These are phyloP conservation scores for Nannoperca obscura DNA, from an alignment of 2,797 vertebrate species.

Conservation along the genomic window DNA sequence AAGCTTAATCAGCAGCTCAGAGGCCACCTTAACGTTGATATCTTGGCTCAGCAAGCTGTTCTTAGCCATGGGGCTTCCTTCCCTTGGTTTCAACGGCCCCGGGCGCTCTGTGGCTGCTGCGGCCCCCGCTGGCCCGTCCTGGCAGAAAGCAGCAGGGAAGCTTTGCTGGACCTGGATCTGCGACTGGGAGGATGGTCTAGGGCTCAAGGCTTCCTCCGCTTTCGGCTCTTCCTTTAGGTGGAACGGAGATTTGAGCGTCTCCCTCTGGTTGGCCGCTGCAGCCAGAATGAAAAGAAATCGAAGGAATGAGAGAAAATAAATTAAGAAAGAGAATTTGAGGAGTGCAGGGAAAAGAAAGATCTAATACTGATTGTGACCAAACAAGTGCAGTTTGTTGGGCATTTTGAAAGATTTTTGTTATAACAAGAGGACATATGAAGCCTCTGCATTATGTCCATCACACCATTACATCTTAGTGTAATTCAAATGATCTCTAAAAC, in stretches of 20 bases:
- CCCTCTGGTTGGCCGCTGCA: constrained; percentile 98
- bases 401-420: constrained; percentile 4
- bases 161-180: constrained; percentile 81
- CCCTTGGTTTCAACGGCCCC: constrained; percentile 85
- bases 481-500: neutral
- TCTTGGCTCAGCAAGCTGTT: constrained; percentile 91
- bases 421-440: neutral
- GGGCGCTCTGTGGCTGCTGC: constrained; percentile 74
- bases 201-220: constrained; percentile 88
- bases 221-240: constrained; percentile 96
- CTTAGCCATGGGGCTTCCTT: constrained; percentile 85
- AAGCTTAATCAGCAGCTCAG: constrained; percentile 98
- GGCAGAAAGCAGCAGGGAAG: constrained; percentile 86
- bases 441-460: neutral
- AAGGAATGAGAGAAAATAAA: constrained; percentile 1
- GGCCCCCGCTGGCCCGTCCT: constrained; percentile 81
- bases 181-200: constrained; percentile 81
- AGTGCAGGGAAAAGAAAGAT: neutral
- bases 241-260: constrained; percentile 92
- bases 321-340: neutral
- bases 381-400: constrained; percentile 1
- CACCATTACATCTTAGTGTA: neutral
- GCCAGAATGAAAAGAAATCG: constrained; percentile 9
- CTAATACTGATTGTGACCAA: neutral
- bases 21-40: constrained; percentile 95